Percentiles rank a stretch among this genome's conserved stretches.
These are phyloP conservation scores for Loxodonta africana DNA, from an alignment of 2,113 vertebrate genomes.

Conservation along the genomic window DNA sequence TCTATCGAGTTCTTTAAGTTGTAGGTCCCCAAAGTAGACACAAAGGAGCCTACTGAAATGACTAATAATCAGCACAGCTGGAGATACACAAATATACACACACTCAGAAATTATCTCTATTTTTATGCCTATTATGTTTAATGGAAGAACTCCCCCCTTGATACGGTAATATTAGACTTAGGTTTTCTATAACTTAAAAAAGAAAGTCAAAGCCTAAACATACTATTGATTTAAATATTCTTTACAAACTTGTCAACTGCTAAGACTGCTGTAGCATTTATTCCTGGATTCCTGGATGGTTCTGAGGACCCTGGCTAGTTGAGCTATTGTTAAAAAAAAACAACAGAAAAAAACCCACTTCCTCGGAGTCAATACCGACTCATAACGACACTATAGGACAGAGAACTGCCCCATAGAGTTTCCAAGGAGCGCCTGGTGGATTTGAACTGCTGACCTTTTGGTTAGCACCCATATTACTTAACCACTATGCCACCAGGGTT, in stretches of 20 bases:
- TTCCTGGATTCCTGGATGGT: neutral
- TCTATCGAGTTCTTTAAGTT: constrained; percentile 19
- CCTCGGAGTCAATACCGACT: too few relatives aligned
- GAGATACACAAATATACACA: neutral
- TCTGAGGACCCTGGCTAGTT: neutral
- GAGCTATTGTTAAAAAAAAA: neutral
- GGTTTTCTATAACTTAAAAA: neutral
- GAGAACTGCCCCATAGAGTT: too few relatives aligned
- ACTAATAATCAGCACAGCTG: neutral
- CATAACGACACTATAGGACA: too few relatives aligned
- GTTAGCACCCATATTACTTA: too few relatives aligned
- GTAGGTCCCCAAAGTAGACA: neutral
- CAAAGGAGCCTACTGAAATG: neutral
- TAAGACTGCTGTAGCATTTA: neutral
- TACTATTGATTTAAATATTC: constrained; percentile 17
- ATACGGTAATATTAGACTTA: neutral
- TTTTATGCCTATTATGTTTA: neutral
- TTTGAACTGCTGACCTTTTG: too few relatives aligned
- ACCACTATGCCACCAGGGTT: too few relatives aligned
- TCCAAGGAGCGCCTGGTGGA: too few relatives aligned
- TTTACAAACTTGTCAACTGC: neutral
- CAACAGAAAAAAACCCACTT: too few relatives aligned
- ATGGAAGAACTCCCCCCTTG: neutral
- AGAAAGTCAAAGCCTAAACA: neutral
- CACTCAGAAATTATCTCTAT: neutral